Percentiles rank a stretch among this genome's conserved stretches.
Evolutionary conservation across 2,113 vertebrate genomes (phyloP).

Genomic region (Corythaeola cristata): DNA sequence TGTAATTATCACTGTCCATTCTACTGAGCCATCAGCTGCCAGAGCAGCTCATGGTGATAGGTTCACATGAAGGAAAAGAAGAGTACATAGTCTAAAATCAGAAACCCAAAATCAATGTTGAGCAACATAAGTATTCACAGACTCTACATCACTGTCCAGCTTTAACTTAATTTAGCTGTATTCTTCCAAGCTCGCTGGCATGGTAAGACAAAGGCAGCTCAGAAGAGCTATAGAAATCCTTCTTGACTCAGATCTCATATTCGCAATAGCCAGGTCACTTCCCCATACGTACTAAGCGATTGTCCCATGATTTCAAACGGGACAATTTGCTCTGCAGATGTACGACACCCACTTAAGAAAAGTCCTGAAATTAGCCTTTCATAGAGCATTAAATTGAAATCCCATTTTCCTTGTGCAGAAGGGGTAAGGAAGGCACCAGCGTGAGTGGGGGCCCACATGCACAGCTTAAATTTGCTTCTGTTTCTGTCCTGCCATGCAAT

Average conservation of each 20-base stretch:
- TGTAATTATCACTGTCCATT: neutral
- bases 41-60: neutral
- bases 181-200: neutral
- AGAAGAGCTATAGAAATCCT: neutral
- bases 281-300: neutral
- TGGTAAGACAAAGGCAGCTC: neutral
- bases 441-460: accelerated
- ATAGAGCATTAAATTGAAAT: neutral
- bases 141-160: neutral
- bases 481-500: neutral
- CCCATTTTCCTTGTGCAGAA: neutral
- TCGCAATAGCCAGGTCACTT: neutral
- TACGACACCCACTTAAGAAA: neutral
- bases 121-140: neutral
- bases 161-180: constrained; percentile 17
- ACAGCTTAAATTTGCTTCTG: neutral
- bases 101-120: neutral
- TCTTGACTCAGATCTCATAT: neutral
- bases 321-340: neutral
- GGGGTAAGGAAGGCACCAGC: neutral
- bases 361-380: neutral
- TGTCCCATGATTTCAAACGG: neutral
- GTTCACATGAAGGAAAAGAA: neutral
- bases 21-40: neutral
- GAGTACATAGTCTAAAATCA: neutral